Evolutionary conservation across 2,113 vertebrate genomes (phyloP).

Genomic region (Rynchops niger): DNA sequence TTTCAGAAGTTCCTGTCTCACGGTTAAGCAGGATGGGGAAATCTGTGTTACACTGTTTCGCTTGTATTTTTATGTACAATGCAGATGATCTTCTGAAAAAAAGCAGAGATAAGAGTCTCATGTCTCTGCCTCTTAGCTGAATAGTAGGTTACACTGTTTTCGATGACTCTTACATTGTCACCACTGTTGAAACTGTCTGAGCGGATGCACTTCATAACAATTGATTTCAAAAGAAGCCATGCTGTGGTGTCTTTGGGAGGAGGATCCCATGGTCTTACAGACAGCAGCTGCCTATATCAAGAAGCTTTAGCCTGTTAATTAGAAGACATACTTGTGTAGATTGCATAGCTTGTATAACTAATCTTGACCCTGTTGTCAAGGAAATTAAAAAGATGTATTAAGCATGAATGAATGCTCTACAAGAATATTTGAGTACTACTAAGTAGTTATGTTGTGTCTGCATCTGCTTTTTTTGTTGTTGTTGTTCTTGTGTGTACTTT

Average conservation of each 20-base stretch:
- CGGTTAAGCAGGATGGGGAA: not conserved
- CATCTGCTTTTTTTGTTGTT: not conserved
- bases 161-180: not conserved
- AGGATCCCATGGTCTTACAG: not conserved
- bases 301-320: not conserved
- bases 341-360: not conserved
- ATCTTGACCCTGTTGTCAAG: not conserved
- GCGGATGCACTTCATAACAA: not conserved
- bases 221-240: not conserved
- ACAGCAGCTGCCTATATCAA: not conserved
- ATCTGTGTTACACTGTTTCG: not conserved
- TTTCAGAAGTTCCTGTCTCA: not conserved
- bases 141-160: not conserved
- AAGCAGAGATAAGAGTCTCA: not conserved
- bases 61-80: not conserved
- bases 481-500: not conserved
- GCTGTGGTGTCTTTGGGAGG: not conserved
- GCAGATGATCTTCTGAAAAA: rapidly evolving
- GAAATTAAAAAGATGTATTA: not conserved
- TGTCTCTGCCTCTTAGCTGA: not conserved
- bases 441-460: not conserved
- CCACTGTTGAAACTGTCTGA: not conserved
- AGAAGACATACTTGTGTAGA: not conserved
- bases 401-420: not conserved
- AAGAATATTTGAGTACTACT: not conserved